phyloP scores from a whole-genome alignment of 2,113 vertebrate species.

The Cheirogaleus medius region DNA sequence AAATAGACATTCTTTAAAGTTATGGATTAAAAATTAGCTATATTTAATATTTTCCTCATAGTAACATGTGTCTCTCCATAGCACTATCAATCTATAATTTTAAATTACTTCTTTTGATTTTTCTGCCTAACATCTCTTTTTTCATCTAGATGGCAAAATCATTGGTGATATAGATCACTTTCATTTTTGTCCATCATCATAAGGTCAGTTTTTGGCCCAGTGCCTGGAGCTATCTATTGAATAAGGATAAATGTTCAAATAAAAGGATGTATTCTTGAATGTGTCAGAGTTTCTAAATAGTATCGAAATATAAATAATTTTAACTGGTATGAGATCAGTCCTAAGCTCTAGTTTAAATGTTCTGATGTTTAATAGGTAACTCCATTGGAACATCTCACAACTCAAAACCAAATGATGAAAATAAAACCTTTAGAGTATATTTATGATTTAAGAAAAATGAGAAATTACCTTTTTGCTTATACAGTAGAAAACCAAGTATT shows the following conservation, averaged over 20 bases:
- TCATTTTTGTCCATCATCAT: background rate
- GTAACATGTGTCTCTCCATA: background rate
- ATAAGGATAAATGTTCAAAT: background rate
- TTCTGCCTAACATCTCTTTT: background rate
- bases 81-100: background rate
- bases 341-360: background rate
- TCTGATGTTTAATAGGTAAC: background rate
- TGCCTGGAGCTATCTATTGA: background rate
- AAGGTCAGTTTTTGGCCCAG: background rate
- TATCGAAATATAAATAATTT: background rate
- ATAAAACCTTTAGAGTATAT: background rate
- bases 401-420: background rate
- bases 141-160: background rate
- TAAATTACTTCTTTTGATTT: background rate
- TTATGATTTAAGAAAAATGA: background rate
- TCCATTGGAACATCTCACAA: background rate
- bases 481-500: background rate
- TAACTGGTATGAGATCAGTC: background rate
- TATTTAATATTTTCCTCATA: background rate
- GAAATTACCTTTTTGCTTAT: background rate
- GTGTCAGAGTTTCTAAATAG: background rate
- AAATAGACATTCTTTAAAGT: background rate
- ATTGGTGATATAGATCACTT: background rate
- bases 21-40: background rate
- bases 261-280: background rate